Percentiles rank a stretch among this genome's conserved stretches.
Conservation (phyloP, 1,140 invertebrate species). For the Drosophila ohnishii region DNA sequence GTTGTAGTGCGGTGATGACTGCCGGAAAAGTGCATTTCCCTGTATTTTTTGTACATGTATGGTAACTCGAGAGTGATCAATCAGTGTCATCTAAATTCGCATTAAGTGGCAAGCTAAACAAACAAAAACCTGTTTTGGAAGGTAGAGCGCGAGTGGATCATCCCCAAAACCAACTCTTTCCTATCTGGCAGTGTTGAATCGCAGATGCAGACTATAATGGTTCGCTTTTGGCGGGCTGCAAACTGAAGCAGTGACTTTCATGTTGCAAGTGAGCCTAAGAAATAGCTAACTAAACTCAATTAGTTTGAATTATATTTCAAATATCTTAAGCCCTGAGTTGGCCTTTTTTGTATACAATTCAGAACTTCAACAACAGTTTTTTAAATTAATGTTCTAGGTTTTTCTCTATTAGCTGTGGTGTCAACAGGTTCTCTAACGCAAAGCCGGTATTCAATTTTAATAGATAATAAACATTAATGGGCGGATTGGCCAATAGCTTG, state of each 20-base stretch:
- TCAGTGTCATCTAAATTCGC: conserved; percentile 16
- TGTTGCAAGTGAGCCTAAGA: too few relatives aligned
- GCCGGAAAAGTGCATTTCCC: conserved; percentile 31
- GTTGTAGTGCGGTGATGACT: conserved; percentile 9
- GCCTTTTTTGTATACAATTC: not conserved
- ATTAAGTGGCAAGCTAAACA: conserved; percentile 10
- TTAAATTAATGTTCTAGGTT: not conserved
- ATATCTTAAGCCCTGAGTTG: too few relatives aligned
- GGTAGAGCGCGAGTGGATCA: conserved; percentile 4
- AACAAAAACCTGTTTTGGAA: conserved; percentile 27
- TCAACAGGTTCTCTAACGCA: conserved; percentile 5
- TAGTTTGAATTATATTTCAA: not conserved
- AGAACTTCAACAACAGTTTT: too few relatives aligned
- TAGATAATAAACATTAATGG: conserved; percentile 1
- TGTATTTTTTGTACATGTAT: not conserved
- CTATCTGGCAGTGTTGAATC: not conserved
- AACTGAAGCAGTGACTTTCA: not conserved
- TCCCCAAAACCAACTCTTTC: not conserved
- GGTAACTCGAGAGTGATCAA: conserved; percentile 2
- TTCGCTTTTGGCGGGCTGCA: not conserved
- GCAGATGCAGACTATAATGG: conserved; percentile 5
- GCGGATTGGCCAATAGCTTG: conserved; percentile 3
- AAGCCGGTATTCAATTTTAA: not conserved
- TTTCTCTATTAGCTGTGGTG: not conserved
- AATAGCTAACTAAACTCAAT: not conserved